Base-by-base conservation (phyloP, 2,888 invertebrate genomes). In the Agrochola macilenta region DNA sequence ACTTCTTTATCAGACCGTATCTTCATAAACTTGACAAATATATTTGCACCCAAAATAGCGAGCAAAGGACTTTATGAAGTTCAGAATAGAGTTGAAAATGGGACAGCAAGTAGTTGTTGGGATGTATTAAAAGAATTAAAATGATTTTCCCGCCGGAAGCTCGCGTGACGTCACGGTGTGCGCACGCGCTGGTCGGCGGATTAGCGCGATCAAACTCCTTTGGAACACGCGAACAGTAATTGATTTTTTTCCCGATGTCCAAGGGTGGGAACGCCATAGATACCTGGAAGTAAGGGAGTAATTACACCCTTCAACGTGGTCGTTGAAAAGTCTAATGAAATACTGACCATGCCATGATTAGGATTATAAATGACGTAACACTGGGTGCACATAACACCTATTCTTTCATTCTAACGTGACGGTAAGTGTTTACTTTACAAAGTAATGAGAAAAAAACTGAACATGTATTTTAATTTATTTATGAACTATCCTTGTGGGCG, bases 81-180 rank as follows among this genome's bases (percentile, higher is more conserved):
- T 20, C 14, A 35, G 1, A 39, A 76, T 89, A 92, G 49, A 85
- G 89, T 84, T 65, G 65, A 78, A 60, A 87, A 79, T 91, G 30
- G 77, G 74, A 74, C 74, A 74, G 60, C 70, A 71, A 60, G 43
- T 61, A 58, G 63, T 84, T 86, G 84, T 70, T 84, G 77, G 83
- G 85, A 80, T 86, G 89, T 85, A 89, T 88, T 89, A 88, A 78
- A 87, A 83, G 66, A 87, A 86, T 85, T 87, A 82, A 88, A 91
- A 91, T 91, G 89, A 90, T 91, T 89, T 92, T 89, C 90, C 89
- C 91, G 92, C 88, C 92, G 92, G 92, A 91, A 92, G 92, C 91
- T 93, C 89, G 93, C 93, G 93, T 93, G 93, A 93, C 90, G 93
- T 92, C 91, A 92, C 92, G 93, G 90, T 89, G 79, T 82, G 87